A percentile compares a stretch with the other conserved stretches of the same genome.
phyloP scores from a whole-genome alignment of 2,797 vertebrate species.

The Neostethus bicornis region DNA sequence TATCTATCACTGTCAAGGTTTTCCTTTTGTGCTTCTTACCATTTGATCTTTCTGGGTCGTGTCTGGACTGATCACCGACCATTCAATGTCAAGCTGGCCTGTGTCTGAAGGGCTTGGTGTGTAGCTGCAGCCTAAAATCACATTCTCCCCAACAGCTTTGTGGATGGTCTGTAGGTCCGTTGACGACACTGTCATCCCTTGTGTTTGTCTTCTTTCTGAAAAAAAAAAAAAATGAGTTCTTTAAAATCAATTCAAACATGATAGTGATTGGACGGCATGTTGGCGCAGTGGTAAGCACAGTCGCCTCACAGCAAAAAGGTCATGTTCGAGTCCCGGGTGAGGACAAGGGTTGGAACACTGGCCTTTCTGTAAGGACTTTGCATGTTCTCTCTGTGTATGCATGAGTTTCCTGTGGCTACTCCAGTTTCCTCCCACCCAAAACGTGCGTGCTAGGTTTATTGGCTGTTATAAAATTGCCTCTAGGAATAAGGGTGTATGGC shows the following conservation, averaged over 20 bases:
- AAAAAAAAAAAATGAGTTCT: constrained; percentile 17
- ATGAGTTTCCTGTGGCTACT: too few species aligned
- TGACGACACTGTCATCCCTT: constrained; percentile 81
- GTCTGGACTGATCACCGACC: constrained; percentile 87
- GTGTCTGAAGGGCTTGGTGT: constrained; percentile 75
- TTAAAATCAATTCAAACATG: constrained; percentile 14
- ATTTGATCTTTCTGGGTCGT: constrained; percentile 81
- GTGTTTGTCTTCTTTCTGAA: constrained; percentile 37
- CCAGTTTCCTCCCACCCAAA: too few species aligned
- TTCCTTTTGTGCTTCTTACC: constrained; percentile 71
- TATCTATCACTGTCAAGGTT: background rate
- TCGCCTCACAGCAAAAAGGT: too few species aligned
- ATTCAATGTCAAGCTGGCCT: constrained; percentile 89
- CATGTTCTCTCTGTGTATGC: too few species aligned
- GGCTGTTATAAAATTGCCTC: too few species aligned
- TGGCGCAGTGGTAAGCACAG: too few species aligned
- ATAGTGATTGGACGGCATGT: too few species aligned
- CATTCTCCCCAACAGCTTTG: constrained; percentile 81
- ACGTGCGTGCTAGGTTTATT: too few species aligned
- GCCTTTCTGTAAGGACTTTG: too few species aligned
- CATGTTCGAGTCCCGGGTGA: too few species aligned
- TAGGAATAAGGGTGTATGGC: too few species aligned
- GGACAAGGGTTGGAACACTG: too few species aligned
- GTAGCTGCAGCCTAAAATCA: constrained; percentile 84
- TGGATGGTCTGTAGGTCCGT: constrained; percentile 80